Base-by-base conservation (phyloP, 2,113 vertebrate species). In the Asarcornis scutulata region DNA sequence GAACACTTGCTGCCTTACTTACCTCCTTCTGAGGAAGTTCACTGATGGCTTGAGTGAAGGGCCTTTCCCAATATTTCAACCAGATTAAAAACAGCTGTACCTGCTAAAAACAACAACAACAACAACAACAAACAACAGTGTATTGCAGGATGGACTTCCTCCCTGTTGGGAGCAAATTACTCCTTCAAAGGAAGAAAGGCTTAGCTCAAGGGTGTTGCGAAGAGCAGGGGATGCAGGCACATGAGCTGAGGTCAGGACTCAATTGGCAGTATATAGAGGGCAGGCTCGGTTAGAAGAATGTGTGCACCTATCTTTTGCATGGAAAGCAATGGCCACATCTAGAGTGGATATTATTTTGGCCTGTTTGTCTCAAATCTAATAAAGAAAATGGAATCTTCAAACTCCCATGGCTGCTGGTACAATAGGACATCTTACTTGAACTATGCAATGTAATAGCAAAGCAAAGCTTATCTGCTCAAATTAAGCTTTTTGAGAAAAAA, bases 91-190 rank as follows among this genome's bases (percentile, higher is more conserved):
- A 27, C 76, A 91, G 40, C 76, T 86, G 34, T 88, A 95, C 86
- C 82, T 83, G 79, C 74, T 93, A 52, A 86, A 88, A 83, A 89
- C 56, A 83, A 50, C 40, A 88, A 80, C 34, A 76, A 83, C 36
- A 67, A 46, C 44, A 76, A 83, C 42, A 67, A 40, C 40, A 67
- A 15, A 0, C 13, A 94, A 69, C 75, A 82, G 31, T 71, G 63
- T 88, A 46, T 52, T 90, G 67, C 58, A 91, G 78, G 88, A 72
- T 88, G 91, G 73, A 82, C 76, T 90, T 94, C 91, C 87, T 91
- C 72, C 75, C 78, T 38, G 10, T 36, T 7, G 17, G 66, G 32
- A 94, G 56, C 29, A 91, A 96, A 96, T 75, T 91, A 50, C 20
- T 84, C 25, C 29, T 85, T 92, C 76, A 93, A 87, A 96, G 53